These are phyloP conservation scores for Philereme transversata DNA, from an alignment of 2,888 invertebrate genomes.

Conservation along the genomic window DNA sequence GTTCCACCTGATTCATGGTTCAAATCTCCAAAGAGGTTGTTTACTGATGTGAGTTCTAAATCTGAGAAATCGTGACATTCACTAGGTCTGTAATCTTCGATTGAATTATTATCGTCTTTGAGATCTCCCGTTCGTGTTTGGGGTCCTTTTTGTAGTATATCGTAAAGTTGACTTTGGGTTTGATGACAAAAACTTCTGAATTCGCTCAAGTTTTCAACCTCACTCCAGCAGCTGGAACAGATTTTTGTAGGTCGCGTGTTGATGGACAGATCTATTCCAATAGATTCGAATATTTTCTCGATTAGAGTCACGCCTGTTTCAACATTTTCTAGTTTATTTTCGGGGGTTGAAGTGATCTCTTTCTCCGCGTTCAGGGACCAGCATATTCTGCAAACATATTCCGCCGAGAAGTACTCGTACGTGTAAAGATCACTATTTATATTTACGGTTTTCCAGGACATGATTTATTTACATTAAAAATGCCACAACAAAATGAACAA, in stretches of 20 bases:
- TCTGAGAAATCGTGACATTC: slow-evolving; percentile 25
- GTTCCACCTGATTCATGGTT: slow-evolving; percentile 17
- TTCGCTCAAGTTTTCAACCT: slow-evolving; percentile 59
- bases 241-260: slow-evolving; percentile 53
- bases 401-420: slow-evolving; percentile 64
- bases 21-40: slow-evolving; percentile 24
- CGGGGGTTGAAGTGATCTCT: slow-evolving; percentile 40
- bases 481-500: background rate
- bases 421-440: slow-evolving; percentile 50
- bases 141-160: slow-evolving; percentile 44
- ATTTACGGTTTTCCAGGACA: slow-evolving; percentile 43
- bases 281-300: slow-evolving; percentile 59
- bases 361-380: slow-evolving; percentile 57
- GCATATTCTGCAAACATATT: slow-evolving; percentile 66
- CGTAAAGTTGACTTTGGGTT: slow-evolving; percentile 52
- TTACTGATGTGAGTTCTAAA: slow-evolving; percentile 17
- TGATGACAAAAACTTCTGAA: slow-evolving; percentile 64
- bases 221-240: slow-evolving; percentile 57
- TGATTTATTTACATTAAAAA: slow-evolving; percentile 11
- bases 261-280: slow-evolving; percentile 55
- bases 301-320: slow-evolving; percentile 40
- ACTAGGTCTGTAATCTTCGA: background rate
- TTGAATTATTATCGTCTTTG: background rate
- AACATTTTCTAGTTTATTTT: slow-evolving; percentile 32
- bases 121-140: background rate